Conservation (phyloP, 1,140 invertebrate genomes). For the Solenopsis fugax region DNA sequence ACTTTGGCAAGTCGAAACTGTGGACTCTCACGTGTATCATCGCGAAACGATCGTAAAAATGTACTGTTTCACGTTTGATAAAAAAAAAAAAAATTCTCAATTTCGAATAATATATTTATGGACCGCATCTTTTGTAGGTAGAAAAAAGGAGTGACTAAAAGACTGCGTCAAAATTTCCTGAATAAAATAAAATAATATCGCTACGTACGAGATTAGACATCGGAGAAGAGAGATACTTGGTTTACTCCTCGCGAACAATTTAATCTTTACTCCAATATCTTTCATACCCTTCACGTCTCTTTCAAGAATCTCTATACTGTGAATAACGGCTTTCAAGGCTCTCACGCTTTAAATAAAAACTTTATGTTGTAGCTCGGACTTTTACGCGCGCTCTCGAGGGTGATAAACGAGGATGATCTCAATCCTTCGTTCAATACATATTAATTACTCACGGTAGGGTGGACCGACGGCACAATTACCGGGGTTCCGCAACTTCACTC, state of each 20-base stretch:
- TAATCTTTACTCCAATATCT: constrained; percentile 32
- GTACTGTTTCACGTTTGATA: neutral
- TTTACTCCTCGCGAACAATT: constrained; percentile 5
- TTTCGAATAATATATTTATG: neutral
- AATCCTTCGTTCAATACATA: constrained; percentile 38
- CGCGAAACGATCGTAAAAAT: constrained; percentile 5
- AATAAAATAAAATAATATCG: constrained; percentile 1
- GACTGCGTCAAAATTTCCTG: neutral
- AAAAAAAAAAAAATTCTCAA: neutral
- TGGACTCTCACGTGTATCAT: neutral
- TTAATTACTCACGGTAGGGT: constrained; percentile 52
- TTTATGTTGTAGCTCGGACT: constrained; percentile 5
- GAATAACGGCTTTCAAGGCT: constrained; percentile 35
- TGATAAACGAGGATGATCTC: constrained; percentile 47
- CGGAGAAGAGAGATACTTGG: neutral
- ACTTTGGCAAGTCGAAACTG: constrained; percentile 24
- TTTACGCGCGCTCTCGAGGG: constrained; percentile 20
- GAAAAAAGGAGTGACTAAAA: neutral
- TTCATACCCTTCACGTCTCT: neutral
- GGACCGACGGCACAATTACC: constrained; percentile 41
- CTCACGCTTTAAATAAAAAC: constrained; percentile 30
- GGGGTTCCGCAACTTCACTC: constrained; percentile 32
- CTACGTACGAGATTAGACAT: neutral
- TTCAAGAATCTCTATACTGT: constrained; percentile 31
- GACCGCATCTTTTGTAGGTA: neutral